phyloP scores from a whole-genome alignment of 1,140 invertebrate genomes.

The Scaptomyza hsui region DNA sequence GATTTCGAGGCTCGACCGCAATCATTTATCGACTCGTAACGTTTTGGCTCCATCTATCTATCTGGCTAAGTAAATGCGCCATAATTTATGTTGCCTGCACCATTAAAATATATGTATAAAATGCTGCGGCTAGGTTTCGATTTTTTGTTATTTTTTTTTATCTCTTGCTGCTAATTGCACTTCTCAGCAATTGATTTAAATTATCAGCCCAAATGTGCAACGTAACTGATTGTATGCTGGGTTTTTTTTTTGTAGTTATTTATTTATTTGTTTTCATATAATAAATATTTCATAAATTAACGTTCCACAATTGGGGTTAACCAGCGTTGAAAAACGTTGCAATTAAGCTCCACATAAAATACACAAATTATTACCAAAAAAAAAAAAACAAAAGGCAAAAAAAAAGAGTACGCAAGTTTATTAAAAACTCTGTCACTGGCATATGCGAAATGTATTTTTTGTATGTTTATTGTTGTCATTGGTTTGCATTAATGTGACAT shows the following conservation, averaged over 20 bases:
- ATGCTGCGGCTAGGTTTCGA: constrained; percentile 10
- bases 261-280: constrained; percentile 55
- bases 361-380: constrained; percentile 35
- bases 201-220: constrained; percentile 68
- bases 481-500: constrained; percentile 65
- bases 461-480: constrained; percentile 60
- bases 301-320: constrained; percentile 70
- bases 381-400: constrained; percentile 10
- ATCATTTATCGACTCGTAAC: constrained; percentile 76
- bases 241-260: constrained; percentile 31
- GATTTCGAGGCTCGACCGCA: constrained; percentile 77
- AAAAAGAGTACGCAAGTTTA: constrained; percentile 56
- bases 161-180: constrained; percentile 78
- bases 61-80: constrained; percentile 75
- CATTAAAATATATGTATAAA: constrained; percentile 67
- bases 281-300: constrained; percentile 81
- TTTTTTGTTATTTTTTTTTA: constrained; percentile 52
- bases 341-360: constrained; percentile 68
- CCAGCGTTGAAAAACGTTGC: constrained; percentile 73
- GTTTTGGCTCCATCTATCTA: constrained; percentile 60
- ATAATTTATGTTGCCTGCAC: constrained; percentile 70
- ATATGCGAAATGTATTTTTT: constrained; percentile 48
- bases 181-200: constrained; percentile 82
- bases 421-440: constrained; percentile 75
- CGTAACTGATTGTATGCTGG: constrained; percentile 1